Evolutionary conservation across 2,888 invertebrate genomes (phyloP), one percentile per base, ranked within the genome.

Genomic region (Athripsodes cinereus): DNA sequence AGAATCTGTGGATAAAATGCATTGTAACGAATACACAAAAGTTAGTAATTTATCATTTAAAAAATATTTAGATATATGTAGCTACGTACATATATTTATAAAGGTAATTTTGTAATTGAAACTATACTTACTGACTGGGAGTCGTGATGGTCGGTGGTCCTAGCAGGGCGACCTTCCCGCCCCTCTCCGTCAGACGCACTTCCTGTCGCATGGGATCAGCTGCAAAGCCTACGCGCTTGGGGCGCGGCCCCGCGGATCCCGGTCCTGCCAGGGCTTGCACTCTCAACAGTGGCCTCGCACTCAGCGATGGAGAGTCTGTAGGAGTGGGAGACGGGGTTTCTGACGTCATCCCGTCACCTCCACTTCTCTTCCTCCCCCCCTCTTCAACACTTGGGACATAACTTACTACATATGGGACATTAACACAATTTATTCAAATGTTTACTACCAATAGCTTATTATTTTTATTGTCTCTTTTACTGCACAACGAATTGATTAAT

Each of bases 301-400:
- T 66, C 59, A 69, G 64, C 52, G 69, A 68, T 63, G 70, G 70
- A 54, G 69, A 69, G 62, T 70, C 69, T 51, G 68, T 68, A 53
- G 69, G 69, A 49, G 68, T 68, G 51, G 69, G 69, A 21, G 70
- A 68, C 55, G 68, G 67, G 40, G 70, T 69, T 53, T 68, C 69
- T 49, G 70, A 69, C 55, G 70, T 69, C 60, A 60, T 57, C 56
- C 49, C 55, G 48, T 40, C n/a, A 13, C 40, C 40, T 40, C 31
- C 16, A 18, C 19, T 16, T 10, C 53, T 18, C 44, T 40, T 26
- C 57, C 40, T 34, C 55, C 47, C 26, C 52, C 18, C n/a, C 10
- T 19, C 16, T 6, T 18, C 52, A 19, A 20, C 40, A 47, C 35
- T 34, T 31, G 13, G 19, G 19, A 48, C 54, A 19, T 31, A 31